These are phyloP conservation scores for Ibidorhyncha struthersii DNA, from an alignment of 2,113 vertebrate species.

Conservation along the genomic window DNA sequence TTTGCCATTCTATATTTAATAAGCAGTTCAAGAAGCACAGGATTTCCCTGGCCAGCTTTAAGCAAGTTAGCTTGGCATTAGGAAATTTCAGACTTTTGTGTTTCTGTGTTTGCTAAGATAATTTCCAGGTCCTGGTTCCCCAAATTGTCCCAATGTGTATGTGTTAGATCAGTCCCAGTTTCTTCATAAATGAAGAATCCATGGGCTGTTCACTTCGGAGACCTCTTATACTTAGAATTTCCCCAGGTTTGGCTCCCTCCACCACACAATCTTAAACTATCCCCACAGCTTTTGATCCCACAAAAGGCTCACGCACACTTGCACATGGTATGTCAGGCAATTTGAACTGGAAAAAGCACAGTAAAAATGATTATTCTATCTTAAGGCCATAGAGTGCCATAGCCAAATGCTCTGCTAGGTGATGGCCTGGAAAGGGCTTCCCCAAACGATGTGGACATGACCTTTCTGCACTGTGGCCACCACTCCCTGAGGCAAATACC, in stretches of 20 bases:
- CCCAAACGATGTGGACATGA: background rate
- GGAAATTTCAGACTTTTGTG: background rate
- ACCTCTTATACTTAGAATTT: background rate
- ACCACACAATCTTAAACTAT: background rate
- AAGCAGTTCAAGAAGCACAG: background rate
- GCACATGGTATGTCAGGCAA: background rate
- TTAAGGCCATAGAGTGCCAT: background rate
- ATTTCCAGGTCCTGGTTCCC: background rate
- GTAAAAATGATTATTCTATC: background rate
- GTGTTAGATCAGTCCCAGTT: background rate
- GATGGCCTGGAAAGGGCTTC: background rate
- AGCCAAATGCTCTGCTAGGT: background rate
- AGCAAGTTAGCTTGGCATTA: background rate
- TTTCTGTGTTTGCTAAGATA: background rate
- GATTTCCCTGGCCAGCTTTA: background rate
- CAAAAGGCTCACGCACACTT: background rate
- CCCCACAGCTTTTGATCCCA: background rate
- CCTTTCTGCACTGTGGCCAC: background rate
- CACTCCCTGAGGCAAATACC: background rate
- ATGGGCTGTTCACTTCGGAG: background rate
- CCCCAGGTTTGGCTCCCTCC: background rate
- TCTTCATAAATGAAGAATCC: background rate
- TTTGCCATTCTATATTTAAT: background rate
- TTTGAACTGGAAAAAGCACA: background rate
- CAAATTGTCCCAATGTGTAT: background rate